Evolutionary conservation across 2,888 invertebrate genomes (phyloP), one percentile per base, ranked within the genome.

Genomic region (Gastracanthus pulcherrimus): DNA sequence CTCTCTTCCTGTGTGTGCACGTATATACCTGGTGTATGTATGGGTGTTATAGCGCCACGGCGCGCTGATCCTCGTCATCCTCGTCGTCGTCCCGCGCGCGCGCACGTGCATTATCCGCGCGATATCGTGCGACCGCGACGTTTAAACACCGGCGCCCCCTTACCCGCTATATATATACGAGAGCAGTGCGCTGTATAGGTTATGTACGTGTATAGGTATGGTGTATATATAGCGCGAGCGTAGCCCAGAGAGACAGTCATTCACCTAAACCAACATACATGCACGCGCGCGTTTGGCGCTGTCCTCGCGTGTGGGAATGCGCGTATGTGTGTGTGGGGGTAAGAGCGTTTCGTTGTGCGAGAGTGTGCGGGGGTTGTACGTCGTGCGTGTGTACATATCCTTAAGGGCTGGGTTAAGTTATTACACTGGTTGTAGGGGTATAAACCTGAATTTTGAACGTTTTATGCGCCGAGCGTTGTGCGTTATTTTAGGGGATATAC

Each of bases 141-240:
- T 71, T 75, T 79, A 75, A 80, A 76, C 71, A 74, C n/a, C 51
- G 75, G 34, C 76, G 45, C 58, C n/a, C 55, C 71, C 48, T 70
- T 16, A 31, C 16, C 23, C 31, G 6, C 23, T 23, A 48, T 48
- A 45, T 60, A 34, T 38, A 51, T 13, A 19, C 36, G 23, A 16
- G 45, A 36, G 51, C n/a, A 23, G 36, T 19, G 34, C 6, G 62
- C n/a, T n/a, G n/a, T n/a, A n/a, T n/a, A n/a, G n/a, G n/a, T n/a
- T n/a, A n/a, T n/a, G n/a, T n/a, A n/a, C n/a, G n/a, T n/a, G n/a
- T n/a, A n/a, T n/a, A n/a, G n/a, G n/a, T n/a, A n/a, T n/a, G n/a
- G n/a, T n/a, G n/a, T n/a, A n/a, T n/a, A 62, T 29, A 26, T 19
- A 26, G 19, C 1, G 19, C 0, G 67, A 36, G 26, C 3, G 51